Conservation (phyloP, 2,888 invertebrate genomes). For the Nephrotoma flavescens region DNA sequence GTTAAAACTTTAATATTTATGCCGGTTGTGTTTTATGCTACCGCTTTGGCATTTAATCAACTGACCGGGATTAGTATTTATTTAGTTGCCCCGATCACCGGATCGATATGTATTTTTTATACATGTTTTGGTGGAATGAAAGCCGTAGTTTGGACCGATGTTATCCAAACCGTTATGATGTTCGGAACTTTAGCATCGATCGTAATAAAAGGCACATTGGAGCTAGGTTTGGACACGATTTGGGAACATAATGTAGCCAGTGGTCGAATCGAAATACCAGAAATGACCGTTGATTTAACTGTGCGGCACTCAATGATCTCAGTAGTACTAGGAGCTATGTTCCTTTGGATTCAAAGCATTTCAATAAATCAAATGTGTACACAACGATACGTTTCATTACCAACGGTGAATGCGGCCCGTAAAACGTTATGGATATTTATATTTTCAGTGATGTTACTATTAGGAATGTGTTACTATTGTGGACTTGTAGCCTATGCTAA, state of each 20-base stretch:
- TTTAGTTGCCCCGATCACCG: constrained; percentile 49
- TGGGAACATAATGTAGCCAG: constrained; percentile 40
- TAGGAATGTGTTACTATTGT: constrained; percentile 34
- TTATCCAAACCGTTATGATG: constrained; percentile 41
- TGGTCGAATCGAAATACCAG: constrained; percentile 42
- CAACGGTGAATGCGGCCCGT: neutral
- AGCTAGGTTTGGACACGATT: constrained; percentile 37
- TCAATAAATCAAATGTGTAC: constrained; percentile 31
- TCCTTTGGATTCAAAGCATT: constrained; percentile 24
- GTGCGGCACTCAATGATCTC: constrained; percentile 42
- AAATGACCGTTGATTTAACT: constrained; percentile 47
- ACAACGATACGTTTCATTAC: constrained; percentile 34
- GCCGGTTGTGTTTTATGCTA: constrained; percentile 55
- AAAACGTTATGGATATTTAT: neutral
- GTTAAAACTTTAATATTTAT: constrained; percentile 16
- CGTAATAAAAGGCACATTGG: constrained; percentile 39
- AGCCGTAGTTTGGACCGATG: constrained; percentile 50
- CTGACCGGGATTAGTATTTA: constrained; percentile 44
- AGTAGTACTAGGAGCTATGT: constrained; percentile 37
- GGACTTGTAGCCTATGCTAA: no score
- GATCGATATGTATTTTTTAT: constrained; percentile 58
- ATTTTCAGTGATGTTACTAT: constrained; percentile 27
- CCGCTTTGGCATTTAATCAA: constrained; percentile 35
- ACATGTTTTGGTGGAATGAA: constrained; percentile 46
- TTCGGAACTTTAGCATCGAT: constrained; percentile 38